A percentile compares a stretch with the other conserved stretches of the same genome.
These are phyloP conservation scores for Ciconia stormi DNA, from an alignment of 2,113 vertebrate species.

Conservation along the genomic window DNA sequence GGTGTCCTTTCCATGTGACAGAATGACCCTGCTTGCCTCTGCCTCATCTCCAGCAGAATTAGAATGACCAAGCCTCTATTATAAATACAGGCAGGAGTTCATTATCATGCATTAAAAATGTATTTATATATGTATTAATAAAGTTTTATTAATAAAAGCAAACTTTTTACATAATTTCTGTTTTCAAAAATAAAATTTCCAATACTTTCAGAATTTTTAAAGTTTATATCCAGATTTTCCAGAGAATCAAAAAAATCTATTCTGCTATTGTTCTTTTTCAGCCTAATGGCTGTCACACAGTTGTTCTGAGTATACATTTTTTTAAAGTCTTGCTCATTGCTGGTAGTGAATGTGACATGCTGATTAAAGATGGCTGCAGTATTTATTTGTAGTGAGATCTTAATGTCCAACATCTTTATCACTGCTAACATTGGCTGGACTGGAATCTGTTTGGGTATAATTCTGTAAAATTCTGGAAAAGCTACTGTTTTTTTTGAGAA, in stretches of 20 bases:
- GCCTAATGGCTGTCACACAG: not conserved
- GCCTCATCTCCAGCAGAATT: not conserved
- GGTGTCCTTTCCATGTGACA: not conserved
- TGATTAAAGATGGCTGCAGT: not conserved
- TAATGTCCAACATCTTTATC: not conserved
- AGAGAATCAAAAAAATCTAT: not conserved
- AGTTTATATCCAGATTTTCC: not conserved
- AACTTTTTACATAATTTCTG: not conserved
- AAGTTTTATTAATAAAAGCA: not conserved
- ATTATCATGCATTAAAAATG: not conserved
- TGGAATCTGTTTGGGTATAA: slow-evolving; percentile 20
- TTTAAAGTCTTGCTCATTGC: not conserved
- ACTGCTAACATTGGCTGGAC: not conserved
- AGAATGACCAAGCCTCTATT: not conserved
- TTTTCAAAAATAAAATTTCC: not conserved
- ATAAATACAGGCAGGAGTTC: not conserved
- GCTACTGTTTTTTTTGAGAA: not conserved
- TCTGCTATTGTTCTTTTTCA: not conserved
- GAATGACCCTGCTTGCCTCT: not conserved
- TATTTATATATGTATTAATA: not conserved
- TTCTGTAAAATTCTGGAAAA: slow-evolving; percentile 57
- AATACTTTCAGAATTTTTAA: not conserved
- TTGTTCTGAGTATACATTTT: not conserved
- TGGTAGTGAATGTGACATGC: not conserved
- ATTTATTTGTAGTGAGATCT: not conserved